phyloP scores from a whole-genome alignment of 2,113 vertebrate genomes.

The Clupea harengus region DNA sequence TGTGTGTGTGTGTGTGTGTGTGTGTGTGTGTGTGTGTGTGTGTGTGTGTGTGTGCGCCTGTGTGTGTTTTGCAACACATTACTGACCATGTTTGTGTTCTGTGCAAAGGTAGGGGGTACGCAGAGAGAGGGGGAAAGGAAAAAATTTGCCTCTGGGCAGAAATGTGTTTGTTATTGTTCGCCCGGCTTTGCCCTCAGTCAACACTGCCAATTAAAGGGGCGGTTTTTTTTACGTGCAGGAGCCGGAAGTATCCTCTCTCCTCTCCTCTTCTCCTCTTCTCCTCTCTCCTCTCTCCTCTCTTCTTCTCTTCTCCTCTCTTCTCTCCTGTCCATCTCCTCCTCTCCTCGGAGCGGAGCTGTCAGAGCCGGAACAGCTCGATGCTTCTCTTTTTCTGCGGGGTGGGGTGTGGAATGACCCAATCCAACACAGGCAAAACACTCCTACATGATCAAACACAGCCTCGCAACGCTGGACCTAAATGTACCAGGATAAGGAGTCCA shows the following conservation, averaged over 20 bases:
- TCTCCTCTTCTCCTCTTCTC: slow-evolving; percentile 51
- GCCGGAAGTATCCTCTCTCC: slow-evolving; percentile 62
- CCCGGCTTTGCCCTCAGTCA: slow-evolving; percentile 63
- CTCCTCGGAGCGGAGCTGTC: not conserved
- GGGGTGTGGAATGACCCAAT: not conserved
- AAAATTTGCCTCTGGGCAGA: not conserved
- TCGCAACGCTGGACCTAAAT: not conserved
- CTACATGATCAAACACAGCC: not conserved
- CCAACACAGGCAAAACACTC: not conserved
- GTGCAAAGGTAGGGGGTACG: slow-evolving; percentile 18
- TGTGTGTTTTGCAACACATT: slow-evolving; percentile 16
- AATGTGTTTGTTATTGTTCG: slow-evolving; percentile 73
- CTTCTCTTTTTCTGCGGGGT: not conserved
- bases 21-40: slow-evolving; percentile 39
- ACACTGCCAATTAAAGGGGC: slow-evolving; percentile 68
- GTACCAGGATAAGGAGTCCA: not conserved
- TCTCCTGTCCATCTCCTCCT: not conserved
- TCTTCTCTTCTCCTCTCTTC: not conserved
- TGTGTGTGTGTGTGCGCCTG: slow-evolving; percentile 31
- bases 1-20: slow-evolving; percentile 47
- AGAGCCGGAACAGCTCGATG: not conserved
- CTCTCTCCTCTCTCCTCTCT: slow-evolving; percentile 52
- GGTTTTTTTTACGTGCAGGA: slow-evolving; percentile 60
- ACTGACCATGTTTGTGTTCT: not conserved
- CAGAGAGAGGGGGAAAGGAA: slow-evolving; percentile 52